Evolutionary conservation across 2,888 invertebrate genomes (phyloP), one percentile per base, ranked within the genome.

Genomic region (Elgonia sp.): DNA sequence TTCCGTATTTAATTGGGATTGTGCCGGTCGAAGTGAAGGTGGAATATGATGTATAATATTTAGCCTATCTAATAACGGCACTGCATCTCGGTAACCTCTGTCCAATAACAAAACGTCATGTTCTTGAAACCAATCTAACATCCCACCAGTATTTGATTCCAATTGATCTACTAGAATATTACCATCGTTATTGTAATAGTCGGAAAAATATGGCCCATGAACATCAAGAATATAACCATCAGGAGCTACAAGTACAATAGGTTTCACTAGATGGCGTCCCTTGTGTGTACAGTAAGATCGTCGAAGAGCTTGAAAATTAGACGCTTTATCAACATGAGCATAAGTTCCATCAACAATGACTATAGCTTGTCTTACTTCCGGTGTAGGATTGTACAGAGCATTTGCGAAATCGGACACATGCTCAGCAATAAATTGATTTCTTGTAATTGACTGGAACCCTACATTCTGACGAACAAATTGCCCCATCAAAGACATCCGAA

Each of bases 151-250:
- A n/a, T 84, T 42, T 40, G 12, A 37, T 0, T 77, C 3, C 20
- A 84, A 72, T 18, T 79, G 40, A 37, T 46, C 39, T 10, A 8
- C 12, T 9, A 77, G 50, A 18, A 84, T 84, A 8, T 42, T 40
- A 2, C 72, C 84, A 77, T 84, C 84, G 21, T 79, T 84, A 62
- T 89, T 86, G 29, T 55, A 37, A 5, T 21, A 60, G 69, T 86
- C 86, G 12, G 89, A 75, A 55, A 89, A 84, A 65, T 83, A 88
- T 0, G 84, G 83, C 3, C 76, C 76, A 6, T 80, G 76, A 10
- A 88, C 84, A 29, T 81, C 84, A 16, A 88, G 55, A 40, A 88
- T 85, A 46, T 63, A 87, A 0, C 88, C 85, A 55, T 85, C 79
- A 3, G 88, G 81, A 42, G 82, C 82, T 42, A 70, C 70, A 16